Base-by-base conservation (phyloP, 2,113 vertebrate species). In the Rhagologus leucostigma region DNA sequence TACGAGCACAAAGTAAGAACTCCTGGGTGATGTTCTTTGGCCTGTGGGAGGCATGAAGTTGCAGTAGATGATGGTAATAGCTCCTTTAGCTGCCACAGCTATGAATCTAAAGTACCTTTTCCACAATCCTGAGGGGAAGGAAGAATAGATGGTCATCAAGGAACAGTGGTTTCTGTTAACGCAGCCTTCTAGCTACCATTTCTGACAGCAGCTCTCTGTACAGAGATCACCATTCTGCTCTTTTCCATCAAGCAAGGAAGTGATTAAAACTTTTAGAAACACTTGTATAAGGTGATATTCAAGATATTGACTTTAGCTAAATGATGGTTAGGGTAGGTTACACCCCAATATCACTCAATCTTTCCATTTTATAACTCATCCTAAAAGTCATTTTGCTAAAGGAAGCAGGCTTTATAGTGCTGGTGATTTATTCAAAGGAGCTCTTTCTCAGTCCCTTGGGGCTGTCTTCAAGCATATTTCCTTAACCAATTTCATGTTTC, bases 1-100 rank as follows among this genome's bases (percentile, higher is more conserved):
- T 94, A 96, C 29, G 7, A 93, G 59, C 68, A 86, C 69, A 88
- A 95, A 77, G 78, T 29, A 39, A 69, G 87, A 95, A 94, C 82
- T 91, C 87, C 78, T 90, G n/a, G 86, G 82, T 88, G 87, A 88
- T 91, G 87, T 94, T 96, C 94, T 88, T 91, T 96, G 92, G 87
- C 94, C 93, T 94, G 67, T 96, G 93, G 94, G 90, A 95, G 75
- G 75, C 71, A 77, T 30, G 84, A 70, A 87, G 89, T 56, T 73
- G 47, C 55, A 93, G 78, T 41, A 80, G 67, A 86, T 93, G 87
- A 94, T 77, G 64, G 30, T 94, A 94, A 95, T 96, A 95, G 78
- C 75, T 96, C 82, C 69, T 93, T 95, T 55, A 82, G 73, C 89
- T 95, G 68, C 73, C 71, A 84, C 73, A 47, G 87, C 87, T 84